Conservation (phyloP, 2,797 vertebrate genomes). For the Schizopygopsis malacanthus region DNA sequence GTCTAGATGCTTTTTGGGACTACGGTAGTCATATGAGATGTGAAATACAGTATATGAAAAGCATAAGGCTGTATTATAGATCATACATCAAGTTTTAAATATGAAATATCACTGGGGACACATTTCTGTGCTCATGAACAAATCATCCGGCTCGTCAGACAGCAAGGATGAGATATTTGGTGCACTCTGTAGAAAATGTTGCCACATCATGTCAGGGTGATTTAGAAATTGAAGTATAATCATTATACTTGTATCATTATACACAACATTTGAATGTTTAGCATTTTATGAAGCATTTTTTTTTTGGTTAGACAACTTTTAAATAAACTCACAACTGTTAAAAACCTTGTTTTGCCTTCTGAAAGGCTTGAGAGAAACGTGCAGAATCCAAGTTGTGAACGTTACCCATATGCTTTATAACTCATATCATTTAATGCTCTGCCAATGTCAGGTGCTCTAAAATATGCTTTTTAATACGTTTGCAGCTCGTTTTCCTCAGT, state of each 20-base stretch:
- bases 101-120: not conserved
- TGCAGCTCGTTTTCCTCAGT: too few species aligned
- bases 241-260: not conserved
- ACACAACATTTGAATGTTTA: not conserved
- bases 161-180: not conserved
- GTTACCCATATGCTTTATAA: not conserved
- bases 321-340: not conserved
- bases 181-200: not conserved
- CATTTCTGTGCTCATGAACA: not conserved
- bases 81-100: not conserved
- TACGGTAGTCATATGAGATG: not conserved
- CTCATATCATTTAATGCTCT: not conserved
- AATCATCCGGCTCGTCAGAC: too few species aligned
- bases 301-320: not conserved
- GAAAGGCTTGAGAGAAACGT: not conserved
- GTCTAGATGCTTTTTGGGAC: not conserved
- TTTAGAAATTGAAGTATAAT: not conserved
- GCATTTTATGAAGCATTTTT: not conserved
- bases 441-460: not conserved
- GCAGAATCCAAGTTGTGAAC: not conserved
- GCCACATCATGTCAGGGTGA: not conserved
- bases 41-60: not conserved
- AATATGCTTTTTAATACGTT: too few species aligned
- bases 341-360: not conserved
- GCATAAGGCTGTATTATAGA: not conserved